Percentiles rank a stretch among this genome's conserved stretches.
These are phyloP conservation scores for Heliocidaris tuberculata DNA, from an alignment of 35 echinoderm and acorn worm genomes.

Conservation along the genomic window DNA sequence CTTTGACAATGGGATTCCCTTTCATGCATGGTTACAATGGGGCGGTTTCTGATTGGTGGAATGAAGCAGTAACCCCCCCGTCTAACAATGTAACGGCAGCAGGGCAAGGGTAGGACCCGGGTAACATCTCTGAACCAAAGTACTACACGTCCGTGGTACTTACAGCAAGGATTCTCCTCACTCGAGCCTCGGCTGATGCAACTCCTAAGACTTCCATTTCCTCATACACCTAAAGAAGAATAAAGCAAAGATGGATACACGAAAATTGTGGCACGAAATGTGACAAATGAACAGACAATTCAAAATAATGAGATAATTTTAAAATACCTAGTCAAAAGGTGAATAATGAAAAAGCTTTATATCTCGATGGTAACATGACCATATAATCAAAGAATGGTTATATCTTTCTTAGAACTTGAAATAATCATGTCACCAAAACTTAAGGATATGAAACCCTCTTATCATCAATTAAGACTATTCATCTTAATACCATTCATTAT, in stretches of 20 bases:
- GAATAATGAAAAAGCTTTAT: background rate
- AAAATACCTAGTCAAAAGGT: background rate
- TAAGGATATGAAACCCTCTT: background rate
- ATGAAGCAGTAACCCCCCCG: too few species aligned
- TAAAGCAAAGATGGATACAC: background rate
- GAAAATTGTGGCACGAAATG: background rate
- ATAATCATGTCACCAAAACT: background rate
- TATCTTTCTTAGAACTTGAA: background rate
- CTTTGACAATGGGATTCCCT: too few species aligned
- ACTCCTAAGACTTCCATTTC: constrained; percentile 94
- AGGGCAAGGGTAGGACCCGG: too few species aligned
- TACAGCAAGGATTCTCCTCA: constrained; percentile 91
- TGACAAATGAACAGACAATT: background rate
- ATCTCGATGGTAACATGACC: background rate
- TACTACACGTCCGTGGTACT: constrained; percentile 5
- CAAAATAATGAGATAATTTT: too few species aligned
- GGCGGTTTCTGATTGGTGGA: too few species aligned
- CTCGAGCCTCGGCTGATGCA: constrained; percentile 88
- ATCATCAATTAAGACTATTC: background rate
- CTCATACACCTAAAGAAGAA: constrained; percentile 82
- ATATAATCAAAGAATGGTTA: background rate
- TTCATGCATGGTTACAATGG: too few species aligned
- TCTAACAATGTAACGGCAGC: too few species aligned
- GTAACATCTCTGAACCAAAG: too few species aligned
- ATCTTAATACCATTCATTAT: too few species aligned